phyloP scores from a whole-genome alignment of 2,113 vertebrate species.

The Lota lota region DNA sequence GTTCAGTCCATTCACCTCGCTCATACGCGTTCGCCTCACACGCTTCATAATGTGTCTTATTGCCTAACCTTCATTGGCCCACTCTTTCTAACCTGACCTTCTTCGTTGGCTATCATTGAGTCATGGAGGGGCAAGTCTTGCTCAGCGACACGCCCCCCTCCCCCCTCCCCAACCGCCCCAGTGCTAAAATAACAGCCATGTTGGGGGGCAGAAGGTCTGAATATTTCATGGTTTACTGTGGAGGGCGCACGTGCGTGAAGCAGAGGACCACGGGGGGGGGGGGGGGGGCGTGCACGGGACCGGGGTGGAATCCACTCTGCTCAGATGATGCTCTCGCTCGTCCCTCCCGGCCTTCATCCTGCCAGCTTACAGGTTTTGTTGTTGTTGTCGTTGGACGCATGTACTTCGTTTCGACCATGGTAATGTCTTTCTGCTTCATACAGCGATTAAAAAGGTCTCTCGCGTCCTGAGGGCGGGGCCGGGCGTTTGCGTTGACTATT shows the following conservation, averaged over 20 bases:
- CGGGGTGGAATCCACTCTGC: not conserved
- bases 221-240: conserved; percentile 64
- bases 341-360: not conserved
- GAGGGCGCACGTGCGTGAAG: conserved; percentile 34
- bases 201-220: conserved; percentile 57
- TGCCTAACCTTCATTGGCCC: too few species aligned
- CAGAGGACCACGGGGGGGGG: conserved; percentile 12
- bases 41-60: too few species aligned
- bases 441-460: too few species aligned
- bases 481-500: too few species aligned
- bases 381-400: not conserved
- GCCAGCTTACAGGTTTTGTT: not conserved
- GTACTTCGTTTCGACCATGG: not conserved
- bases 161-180: too few species aligned
- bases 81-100: conserved; percentile 17
- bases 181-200: conserved; percentile 51
- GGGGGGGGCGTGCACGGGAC: conserved; percentile 2
- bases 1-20: too few species aligned
- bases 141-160: conserved; percentile 34
- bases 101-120: conserved; percentile 44
- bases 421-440: not conserved
- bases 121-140: conserved; percentile 36
- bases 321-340: conserved; percentile 17
- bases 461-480: too few species aligned
- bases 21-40: too few species aligned